Evolutionary conservation across 2,888 invertebrate species (phyloP), one percentile per base, ranked within the genome.

Genomic region (Digitonthophagus gazella): DNA sequence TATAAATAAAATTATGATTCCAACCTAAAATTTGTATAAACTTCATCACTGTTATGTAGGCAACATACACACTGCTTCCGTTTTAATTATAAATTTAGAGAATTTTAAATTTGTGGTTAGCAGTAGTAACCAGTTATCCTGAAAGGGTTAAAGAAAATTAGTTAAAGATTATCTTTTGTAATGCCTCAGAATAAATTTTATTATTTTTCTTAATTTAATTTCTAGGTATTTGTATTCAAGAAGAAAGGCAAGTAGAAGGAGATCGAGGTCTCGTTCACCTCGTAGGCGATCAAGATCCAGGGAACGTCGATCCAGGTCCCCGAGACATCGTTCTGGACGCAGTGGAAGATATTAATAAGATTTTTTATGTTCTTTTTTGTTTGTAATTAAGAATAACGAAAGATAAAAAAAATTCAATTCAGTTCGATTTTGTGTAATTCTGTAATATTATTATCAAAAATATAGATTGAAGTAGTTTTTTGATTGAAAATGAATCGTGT

Each of bases 201-300:
- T 58, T 55, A 15, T 19, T 20, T 54, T 18, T 20, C 1, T 2
- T 3, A 14, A 14, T 14, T 56, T 64, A 61, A 55, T 58, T 79
- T 82, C 1, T 80, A 87, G 89, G 79, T 89, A 93, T 82, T 80
- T 92, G 77, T 91, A 93, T 83, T 90, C 92, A 64, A 87, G 93
- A 11, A 89, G 92, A 73, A 86, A 89, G 74, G 84, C 85, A 57
- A 85, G 85, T 73, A 80, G 83, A 65, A 79, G 77, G 76, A 71
- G 75, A 72, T 89, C 89, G 20, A 85, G 89, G 72, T 89, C 89
- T 0, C 86, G 89, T 64, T 89, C 89, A 2, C 81, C 82, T 66
- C 76, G 83, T 81, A 72, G 85, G 84, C 72, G 85, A 80, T 76
- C 88, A 84, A 77, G 88, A 85, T 80, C 84, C 76, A 74, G 81